Conservation (phyloP, 2,797 vertebrate genomes). For the Apogon talboti region DNA sequence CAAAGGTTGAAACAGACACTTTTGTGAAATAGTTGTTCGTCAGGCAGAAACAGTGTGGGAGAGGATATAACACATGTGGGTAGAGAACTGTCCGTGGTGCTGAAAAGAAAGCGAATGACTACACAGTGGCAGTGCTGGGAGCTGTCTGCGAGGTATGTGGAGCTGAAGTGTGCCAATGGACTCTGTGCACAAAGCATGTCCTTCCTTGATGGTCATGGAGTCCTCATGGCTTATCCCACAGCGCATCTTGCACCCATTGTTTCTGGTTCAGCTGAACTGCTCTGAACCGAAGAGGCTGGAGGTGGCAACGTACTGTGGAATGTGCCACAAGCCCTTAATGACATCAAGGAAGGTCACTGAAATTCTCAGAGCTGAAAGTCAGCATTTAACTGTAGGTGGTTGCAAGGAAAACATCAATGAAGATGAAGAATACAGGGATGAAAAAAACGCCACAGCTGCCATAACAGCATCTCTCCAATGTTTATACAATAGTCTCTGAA, state of each 20-base stretch:
- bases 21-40: conserved; percentile 18
- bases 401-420: neutral
- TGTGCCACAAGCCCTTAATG: conserved; percentile 43
- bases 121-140: conserved; percentile 6
- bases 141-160: conserved; percentile 37
- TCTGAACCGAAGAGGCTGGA: conserved; percentile 37
- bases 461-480: no score
- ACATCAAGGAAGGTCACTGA: conserved; percentile 48
- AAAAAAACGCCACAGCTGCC: no score
- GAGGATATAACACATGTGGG: neutral
- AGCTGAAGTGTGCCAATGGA: conserved; percentile 42
- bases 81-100: conserved; percentile 41
- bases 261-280: conserved; percentile 55
- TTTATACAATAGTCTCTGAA: no score
- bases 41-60: neutral
- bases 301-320: conserved; percentile 27
- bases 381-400: conserved; percentile 16
- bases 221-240: conserved; percentile 41
- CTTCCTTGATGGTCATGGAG: conserved; percentile 50
- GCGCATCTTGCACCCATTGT: conserved; percentile 52
- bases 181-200: conserved; percentile 52
- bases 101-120: conserved; percentile 32
- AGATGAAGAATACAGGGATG: neutral
- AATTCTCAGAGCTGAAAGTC: conserved; percentile 30
- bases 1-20: conserved; percentile 10